Evolutionary conservation across 2,113 vertebrate species (phyloP).

Genomic region (Terrapene triunguis): DNA sequence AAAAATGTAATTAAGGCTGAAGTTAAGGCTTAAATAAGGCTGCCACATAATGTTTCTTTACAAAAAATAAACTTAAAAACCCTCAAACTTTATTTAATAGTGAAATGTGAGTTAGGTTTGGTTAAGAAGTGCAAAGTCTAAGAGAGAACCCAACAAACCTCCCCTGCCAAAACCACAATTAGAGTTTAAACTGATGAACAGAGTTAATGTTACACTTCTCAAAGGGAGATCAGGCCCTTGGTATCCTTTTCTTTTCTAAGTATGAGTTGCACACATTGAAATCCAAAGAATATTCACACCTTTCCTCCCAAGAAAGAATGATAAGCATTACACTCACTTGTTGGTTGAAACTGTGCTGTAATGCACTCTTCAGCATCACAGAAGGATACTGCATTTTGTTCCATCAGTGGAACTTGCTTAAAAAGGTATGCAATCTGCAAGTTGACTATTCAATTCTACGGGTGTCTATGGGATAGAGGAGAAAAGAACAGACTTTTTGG

Average conservation of each 20-base stretch:
- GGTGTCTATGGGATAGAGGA: accelerated
- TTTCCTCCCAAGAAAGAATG: background rate
- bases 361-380: background rate
- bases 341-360: background rate
- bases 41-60: background rate
- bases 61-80: background rate
- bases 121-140: background rate
- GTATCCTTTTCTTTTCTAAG: background rate
- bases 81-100: background rate
- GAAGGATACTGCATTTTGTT: background rate
- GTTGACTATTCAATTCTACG: accelerated
- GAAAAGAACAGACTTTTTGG: accelerated
- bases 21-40: background rate
- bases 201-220: background rate
- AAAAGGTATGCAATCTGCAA: background rate
- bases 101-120: background rate
- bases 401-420: background rate
- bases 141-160: background rate
- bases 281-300: background rate
- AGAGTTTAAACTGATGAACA: background rate
- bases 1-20: background rate
- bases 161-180: background rate
- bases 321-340: background rate
- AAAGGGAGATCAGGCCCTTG: background rate
- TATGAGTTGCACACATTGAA: background rate